Base-by-base conservation (phyloP, 2,797 vertebrate genomes). In the Adelosebastes latens region DNA sequence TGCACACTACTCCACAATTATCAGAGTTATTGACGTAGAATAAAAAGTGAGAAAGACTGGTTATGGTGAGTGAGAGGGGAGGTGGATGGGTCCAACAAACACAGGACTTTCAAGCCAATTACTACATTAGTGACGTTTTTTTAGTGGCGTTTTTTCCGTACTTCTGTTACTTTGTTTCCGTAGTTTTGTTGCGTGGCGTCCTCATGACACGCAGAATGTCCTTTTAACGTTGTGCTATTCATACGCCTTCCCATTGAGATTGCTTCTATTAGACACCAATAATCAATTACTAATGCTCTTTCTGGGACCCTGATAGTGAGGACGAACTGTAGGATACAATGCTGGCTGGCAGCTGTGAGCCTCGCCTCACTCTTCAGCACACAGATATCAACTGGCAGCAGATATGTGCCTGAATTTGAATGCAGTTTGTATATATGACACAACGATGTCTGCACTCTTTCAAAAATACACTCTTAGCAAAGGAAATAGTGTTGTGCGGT, bases 251-350 rank as follows among this genome's bases (percentile, higher is more conserved):
- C 49, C 18, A 52, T 52, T 52, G 49, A 52, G 42, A 46, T 18
- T 46, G 42, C 42, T 18, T 32, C 34, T 25, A 27, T 39, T 56
- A 22, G 3, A 53, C 12, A 56, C 4, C 29, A 56, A 67, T 73
- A 70, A 84, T 76, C 69, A 74, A 62, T 76, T 16, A 31, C 31
- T 52, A 24, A 62, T 72, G 42, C 16, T 68, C 31, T 58, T 34
- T 55, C 63, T 69, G 71, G 24, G 42, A 49, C 46, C 20, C 13
- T 27, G 61, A 68, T 63, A 29, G 53, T 24, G 25, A 63, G 72
- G 18, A 70, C 34, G 25, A 39, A 36, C 70, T 62, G 14, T 16
- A 34, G 59, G 6, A 20, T 29, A 46, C 27, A 59, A 60, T 29
- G 36, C 36, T 32, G 61, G 71, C 39, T 69, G 25, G 49, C 68